A percentile compares a stretch with the other conserved stretches of the same genome.
These are phyloP conservation scores for Diplogasteroides magnus DNA, from an alignment of 1,140 invertebrate species.

Conservation along the genomic window DNA sequence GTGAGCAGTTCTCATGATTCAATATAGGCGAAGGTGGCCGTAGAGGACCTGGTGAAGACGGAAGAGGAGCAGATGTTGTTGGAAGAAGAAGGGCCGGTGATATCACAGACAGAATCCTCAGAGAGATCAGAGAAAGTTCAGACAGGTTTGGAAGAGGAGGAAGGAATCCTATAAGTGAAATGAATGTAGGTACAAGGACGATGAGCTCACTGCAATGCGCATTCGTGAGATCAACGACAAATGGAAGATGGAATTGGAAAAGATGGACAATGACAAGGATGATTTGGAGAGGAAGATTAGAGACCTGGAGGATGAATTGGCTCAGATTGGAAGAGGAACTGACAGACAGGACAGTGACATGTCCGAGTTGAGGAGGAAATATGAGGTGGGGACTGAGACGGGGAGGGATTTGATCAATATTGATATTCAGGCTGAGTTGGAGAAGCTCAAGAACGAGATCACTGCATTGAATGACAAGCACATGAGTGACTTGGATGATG, in stretches of 20 bases:
- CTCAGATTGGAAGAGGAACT: slow-evolving; percentile 39
- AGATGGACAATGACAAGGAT: slow-evolving; percentile 54
- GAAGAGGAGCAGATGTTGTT: slow-evolving; percentile 23
- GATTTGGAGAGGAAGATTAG: slow-evolving; percentile 43
- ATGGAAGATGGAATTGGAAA: slow-evolving; percentile 51
- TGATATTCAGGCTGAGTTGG: slow-evolving; percentile 48
- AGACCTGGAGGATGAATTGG: slow-evolving; percentile 50
- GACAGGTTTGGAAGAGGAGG: background rate
- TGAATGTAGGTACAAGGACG: slow-evolving; percentile 36
- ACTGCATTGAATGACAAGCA: slow-evolving; percentile 47
- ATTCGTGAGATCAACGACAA: slow-evolving; percentile 54
- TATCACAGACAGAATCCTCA: background rate
- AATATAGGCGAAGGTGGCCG: slow-evolving; percentile 19
- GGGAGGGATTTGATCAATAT: too few species aligned
- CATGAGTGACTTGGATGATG: slow-evolving; percentile 49
- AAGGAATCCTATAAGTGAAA: background rate
- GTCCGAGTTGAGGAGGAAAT: slow-evolving; percentile 44
- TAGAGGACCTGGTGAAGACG: slow-evolving; percentile 29
- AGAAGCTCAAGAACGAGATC: slow-evolving; percentile 47
- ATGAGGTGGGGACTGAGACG: too few species aligned
- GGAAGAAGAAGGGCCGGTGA: background rate
- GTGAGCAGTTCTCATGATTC: too few species aligned
- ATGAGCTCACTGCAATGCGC: slow-evolving; percentile 47
- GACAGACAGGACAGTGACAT: slow-evolving; percentile 41
- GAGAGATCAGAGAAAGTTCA: background rate